Percentiles rank a stretch among this genome's conserved stretches.
These are phyloP conservation scores for Pseudoips prasinana DNA, from an alignment of 2,888 invertebrate genomes.

Conservation along the genomic window DNA sequence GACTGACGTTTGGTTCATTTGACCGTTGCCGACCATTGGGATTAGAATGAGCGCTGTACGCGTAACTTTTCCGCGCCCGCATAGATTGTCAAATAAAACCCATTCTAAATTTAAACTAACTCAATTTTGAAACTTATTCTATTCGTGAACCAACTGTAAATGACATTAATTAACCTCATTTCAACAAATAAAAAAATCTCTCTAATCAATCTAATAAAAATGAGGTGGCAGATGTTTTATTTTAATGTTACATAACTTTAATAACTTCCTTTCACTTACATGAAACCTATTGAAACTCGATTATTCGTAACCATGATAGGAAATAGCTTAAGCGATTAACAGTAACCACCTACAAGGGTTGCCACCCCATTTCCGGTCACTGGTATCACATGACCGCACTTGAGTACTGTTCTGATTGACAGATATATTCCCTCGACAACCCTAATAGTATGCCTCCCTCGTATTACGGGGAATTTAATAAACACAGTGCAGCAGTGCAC, in stretches of 20 bases:
- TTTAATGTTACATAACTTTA: conserved; percentile 24
- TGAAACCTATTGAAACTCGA: conserved; percentile 17
- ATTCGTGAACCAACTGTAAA: no score
- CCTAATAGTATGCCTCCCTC: conserved; percentile 63
- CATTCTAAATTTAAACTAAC: conserved; percentile 24
- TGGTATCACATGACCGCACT: conserved; percentile 52
- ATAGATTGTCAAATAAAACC: conserved; percentile 33
- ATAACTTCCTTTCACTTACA: no score
- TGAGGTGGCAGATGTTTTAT: conserved; percentile 20
- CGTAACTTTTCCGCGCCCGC: conserved; percentile 21
- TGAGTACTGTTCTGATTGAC: conserved; percentile 60
- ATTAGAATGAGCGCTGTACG: conserved; percentile 16
- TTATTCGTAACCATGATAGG: conserved; percentile 15
- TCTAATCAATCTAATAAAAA: conserved; percentile 18
- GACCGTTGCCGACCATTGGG: conserved; percentile 17
- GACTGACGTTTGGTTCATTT: conserved; percentile 14
- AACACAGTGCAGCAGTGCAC: conserved; percentile 52
- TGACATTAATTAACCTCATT: conserved; percentile 26
- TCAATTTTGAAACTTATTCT: conserved; percentile 12
- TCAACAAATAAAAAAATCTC: conserved; percentile 19
- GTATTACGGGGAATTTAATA: conserved; percentile 68
- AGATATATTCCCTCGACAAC: conserved; percentile 62
- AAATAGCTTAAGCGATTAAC: conserved; percentile 28
- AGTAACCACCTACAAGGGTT: conserved; percentile 29
- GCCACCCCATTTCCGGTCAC: conserved; percentile 45